Evolutionary conservation across 2,888 invertebrate species (phyloP).

Genomic region (Drosophila affinis): DNA sequence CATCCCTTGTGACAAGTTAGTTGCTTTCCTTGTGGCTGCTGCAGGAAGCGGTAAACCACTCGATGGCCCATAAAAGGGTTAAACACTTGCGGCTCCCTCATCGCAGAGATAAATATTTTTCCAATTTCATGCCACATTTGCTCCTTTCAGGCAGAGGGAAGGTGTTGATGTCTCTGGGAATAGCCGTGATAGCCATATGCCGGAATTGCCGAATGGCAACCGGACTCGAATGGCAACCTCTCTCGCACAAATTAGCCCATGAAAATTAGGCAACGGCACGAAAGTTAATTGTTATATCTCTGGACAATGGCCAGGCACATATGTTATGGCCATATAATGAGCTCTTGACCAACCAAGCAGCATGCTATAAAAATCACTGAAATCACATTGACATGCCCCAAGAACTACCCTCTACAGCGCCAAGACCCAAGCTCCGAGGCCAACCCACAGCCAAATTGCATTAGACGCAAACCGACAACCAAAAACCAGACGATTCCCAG

Average conservation of each 20-base stretch:
- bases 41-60: slow-evolving; percentile 58
- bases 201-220: slow-evolving; percentile 39
- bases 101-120: slow-evolving; percentile 50
- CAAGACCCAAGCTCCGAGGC: background rate
- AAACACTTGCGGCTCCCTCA: slow-evolving; percentile 56
- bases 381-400: slow-evolving; percentile 70
- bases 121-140: slow-evolving; percentile 81
- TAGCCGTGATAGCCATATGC: slow-evolving; percentile 60
- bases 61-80: slow-evolving; percentile 61
- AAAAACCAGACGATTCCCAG: slow-evolving; percentile 24
- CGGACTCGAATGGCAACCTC: slow-evolving; percentile 1
- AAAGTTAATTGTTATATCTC: slow-evolving; percentile 66
- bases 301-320: slow-evolving; percentile 52
- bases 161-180: slow-evolving; percentile 67
- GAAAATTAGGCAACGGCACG: slow-evolving; percentile 58
- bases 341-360: slow-evolving; percentile 52
- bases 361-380: slow-evolving; percentile 66
- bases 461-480: slow-evolving; percentile 22
- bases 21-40: slow-evolving; percentile 61
- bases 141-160: slow-evolving; percentile 35
- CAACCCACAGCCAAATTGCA: slow-evolving; percentile 40
- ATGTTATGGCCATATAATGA: slow-evolving; percentile 82
- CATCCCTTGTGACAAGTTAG: slow-evolving; percentile 65
- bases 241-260: slow-evolving; percentile 60
- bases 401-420: slow-evolving; percentile 13